A percentile compares a stretch with the other conserved stretches of the same genome.
phyloP scores from a whole-genome alignment of 2,797 vertebrate genomes.

The Rhinatrema bivittatum region DNA sequence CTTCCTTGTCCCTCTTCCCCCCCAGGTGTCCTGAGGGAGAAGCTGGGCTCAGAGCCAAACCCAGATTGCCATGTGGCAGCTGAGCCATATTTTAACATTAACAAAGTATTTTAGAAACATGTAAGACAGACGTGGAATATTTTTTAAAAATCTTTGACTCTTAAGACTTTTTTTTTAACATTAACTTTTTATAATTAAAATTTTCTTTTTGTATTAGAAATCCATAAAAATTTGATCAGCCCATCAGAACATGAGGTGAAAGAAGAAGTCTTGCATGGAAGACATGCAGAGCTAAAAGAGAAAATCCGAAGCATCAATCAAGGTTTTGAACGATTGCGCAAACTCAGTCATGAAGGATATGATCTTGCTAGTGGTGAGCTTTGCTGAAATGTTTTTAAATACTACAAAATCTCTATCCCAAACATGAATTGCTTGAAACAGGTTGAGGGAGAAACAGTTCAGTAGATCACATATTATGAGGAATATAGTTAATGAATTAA shows the following conservation, averaged over 20 bases:
- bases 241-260: slow-evolving; percentile 68
- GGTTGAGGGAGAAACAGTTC: too few species aligned
- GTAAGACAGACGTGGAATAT: too few species aligned
- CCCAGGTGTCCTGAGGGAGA: too few species aligned
- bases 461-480: too few species aligned
- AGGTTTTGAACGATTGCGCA: slow-evolving; percentile 83
- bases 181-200: neutral
- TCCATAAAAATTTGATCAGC: slow-evolving; percentile 81
- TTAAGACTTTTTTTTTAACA: neutral
- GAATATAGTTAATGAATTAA: too few species aligned
- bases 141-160: neutral
- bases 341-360: slow-evolving; percentile 86
- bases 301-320: slow-evolving; percentile 80
- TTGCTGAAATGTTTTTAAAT: rapidly evolving
- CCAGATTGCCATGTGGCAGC: too few species aligned
- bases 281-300: slow-evolving; percentile 81
- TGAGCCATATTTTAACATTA: too few species aligned
- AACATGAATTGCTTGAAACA: too few species aligned
- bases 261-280: slow-evolving; percentile 63
- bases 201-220: slow-evolving; percentile 50
- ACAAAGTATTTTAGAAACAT: too few species aligned
- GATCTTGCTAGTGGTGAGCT: slow-evolving; percentile 64
- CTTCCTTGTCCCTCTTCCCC: too few species aligned
- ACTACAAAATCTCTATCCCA: neutral
- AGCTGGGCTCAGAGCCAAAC: too few species aligned